Base-by-base conservation (phyloP, 2,888 invertebrate species). In the Drosophila buzzatii region DNA sequence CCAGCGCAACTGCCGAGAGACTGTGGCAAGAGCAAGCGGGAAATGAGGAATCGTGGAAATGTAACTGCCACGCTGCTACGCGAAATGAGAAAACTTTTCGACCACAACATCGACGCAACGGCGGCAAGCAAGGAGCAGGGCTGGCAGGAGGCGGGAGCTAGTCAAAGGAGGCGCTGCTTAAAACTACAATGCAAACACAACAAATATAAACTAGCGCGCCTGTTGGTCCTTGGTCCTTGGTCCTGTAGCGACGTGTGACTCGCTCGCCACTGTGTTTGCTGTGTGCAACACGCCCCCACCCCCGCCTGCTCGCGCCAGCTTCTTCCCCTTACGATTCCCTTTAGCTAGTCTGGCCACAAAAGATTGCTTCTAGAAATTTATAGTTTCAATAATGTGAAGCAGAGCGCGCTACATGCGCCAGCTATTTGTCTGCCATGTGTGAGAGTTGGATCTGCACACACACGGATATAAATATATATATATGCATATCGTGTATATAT, bases 21-120 rank as follows among this genome's bases (percentile, higher is more conserved):
- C n/a, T 18, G 1, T 8, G 49, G 31, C 3, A 6, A 9, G 4
- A 3, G 51, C 3, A 12, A 0, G 51, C 6, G 51, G 51, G 8
- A 20, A 33, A 33, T 33, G 51, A 20, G 20, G 35, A 49, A 49
- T 53, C 37, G 23, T 68, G 64, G 51, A 55, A 68, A 68, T 58
- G 63, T 31, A 60, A 57, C 42, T 71, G 60, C 37, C 37, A n/a
- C 52, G 76, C 58, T 71, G 81, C 72, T 58, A 41, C 70, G 90
- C 88, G 83, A 89, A 85, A 85, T 85, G 85, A 85, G 85, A 85
- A 85, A 85, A 85, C 85, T 85, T 85, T 85, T 89, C 85, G 88
- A 85, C 85, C 85, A 89, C 85, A 85, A 85, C 85, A 85, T 82
- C 85, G 90, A 85, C 83, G 85, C 61, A 61, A 60, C 23, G 27